Percentiles rank a stretch among this genome's conserved stretches.
phyloP scores from a whole-genome alignment of 2,888 invertebrate genomes.

The Chelonus formosanus region DNA sequence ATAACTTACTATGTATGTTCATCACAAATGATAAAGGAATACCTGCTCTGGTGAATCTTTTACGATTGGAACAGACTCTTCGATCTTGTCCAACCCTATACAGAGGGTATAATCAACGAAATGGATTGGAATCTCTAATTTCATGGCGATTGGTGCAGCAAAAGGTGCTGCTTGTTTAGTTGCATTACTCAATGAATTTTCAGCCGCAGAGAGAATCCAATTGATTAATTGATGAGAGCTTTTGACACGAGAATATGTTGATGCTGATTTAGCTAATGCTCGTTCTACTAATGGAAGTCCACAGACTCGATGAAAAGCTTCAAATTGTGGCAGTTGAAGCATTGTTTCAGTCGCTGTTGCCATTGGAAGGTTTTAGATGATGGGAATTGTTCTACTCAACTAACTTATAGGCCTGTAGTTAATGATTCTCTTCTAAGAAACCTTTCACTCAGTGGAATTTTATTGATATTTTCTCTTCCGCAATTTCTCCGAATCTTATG shows the following conservation, averaged over 20 bases:
- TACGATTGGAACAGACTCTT: slow-evolving; percentile 74
- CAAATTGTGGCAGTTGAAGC: slow-evolving; percentile 51
- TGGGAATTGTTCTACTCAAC: not conserved
- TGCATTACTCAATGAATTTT: slow-evolving; percentile 67
- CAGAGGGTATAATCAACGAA: slow-evolving; percentile 75
- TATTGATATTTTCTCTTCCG: too few species aligned
- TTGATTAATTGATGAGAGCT: slow-evolving; percentile 65
- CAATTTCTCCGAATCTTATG: too few species aligned
- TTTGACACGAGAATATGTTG: slow-evolving; percentile 56
- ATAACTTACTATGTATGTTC: too few species aligned
- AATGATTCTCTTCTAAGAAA: too few species aligned
- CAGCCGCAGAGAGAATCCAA: slow-evolving; percentile 72
- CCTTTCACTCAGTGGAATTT: too few species aligned
- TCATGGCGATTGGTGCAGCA: slow-evolving; percentile 70
- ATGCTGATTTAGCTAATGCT: slow-evolving; percentile 52
- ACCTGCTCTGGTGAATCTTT: slow-evolving; percentile 70
- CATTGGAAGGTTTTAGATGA: slow-evolving; percentile 27
- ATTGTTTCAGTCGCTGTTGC: slow-evolving; percentile 36
- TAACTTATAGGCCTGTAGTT: too few species aligned
- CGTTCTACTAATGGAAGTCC: slow-evolving; percentile 56
- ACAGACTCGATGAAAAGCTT: slow-evolving; percentile 54
- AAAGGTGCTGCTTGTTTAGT: slow-evolving; percentile 67
- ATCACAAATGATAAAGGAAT: not conserved
- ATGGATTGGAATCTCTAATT: slow-evolving; percentile 68
- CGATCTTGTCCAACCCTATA: slow-evolving; percentile 73